These are phyloP conservation scores for Phoxinus phoxinus DNA, from an alignment of 2,113 vertebrate genomes.

Conservation along the genomic window DNA sequence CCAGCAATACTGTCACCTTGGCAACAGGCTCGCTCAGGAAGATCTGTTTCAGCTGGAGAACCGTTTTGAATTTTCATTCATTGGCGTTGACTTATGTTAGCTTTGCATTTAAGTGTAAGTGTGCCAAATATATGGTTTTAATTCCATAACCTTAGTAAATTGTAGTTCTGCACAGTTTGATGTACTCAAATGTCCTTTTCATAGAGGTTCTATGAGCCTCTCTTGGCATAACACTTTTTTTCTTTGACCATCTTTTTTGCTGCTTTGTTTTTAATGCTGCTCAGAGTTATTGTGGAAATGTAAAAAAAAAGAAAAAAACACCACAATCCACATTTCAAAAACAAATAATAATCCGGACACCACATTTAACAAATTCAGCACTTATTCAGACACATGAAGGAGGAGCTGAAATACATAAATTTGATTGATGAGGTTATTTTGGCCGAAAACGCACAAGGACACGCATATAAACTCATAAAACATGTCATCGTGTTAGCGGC, in stretches of 20 bases:
- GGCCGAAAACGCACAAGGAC: background rate
- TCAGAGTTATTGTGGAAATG: background rate
- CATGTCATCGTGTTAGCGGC: background rate
- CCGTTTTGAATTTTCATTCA: background rate
- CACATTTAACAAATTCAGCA: slow-evolving; percentile 6
- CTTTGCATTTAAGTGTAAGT: background rate
- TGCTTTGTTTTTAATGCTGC: background rate
- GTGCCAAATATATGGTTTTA: background rate
- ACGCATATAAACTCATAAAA: background rate
- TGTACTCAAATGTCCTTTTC: background rate
- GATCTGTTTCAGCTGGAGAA: background rate
- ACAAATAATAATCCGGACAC: background rate
- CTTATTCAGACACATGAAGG: background rate
- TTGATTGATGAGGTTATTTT: background rate
- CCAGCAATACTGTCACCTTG: slow-evolving; percentile 17
- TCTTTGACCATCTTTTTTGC: background rate
- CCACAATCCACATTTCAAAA: background rate
- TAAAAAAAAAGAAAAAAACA: background rate
- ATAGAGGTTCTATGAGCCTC: background rate
- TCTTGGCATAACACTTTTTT: background rate
- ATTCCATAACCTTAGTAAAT: background rate
- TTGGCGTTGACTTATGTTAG: background rate
- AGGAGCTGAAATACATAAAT: background rate
- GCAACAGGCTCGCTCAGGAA: background rate
- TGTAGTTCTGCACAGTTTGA: background rate